Evolutionary conservation across 2,888 invertebrate species (phyloP), one percentile per base, ranked within the genome.

Genomic region (Drosophila dives): DNA sequence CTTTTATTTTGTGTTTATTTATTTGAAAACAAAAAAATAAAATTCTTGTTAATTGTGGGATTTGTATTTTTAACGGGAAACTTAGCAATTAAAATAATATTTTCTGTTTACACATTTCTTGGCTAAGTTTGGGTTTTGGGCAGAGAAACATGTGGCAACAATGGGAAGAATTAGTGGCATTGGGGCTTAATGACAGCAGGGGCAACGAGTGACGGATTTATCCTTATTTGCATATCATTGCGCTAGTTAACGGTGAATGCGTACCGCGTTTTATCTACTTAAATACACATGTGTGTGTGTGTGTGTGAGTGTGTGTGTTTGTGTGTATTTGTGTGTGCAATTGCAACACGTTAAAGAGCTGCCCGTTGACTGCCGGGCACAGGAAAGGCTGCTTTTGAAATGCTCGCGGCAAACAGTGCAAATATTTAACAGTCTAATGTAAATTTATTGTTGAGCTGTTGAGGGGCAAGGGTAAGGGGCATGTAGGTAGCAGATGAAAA

Each of bases 151-250:
- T 23, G 34, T 48, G 59, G 23, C 12, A 48, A 61, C 61, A 64
- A 55, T 54, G 20, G 42, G 17, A 56, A 6, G 34, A 49, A 49
- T 60, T 36, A 61, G 32, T 73, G 72, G 38, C 81, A 81, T 56
- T 73, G 64, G 59, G 75, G 34, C 48, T 60, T 48, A 23, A 20
- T 64, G 59, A 40, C 49, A 32, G n/a, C 54, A 55, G 49, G 2
- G 53, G 34, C 70, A 71, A 54, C 54, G 75, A 70, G 83, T 90
- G 89, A 91, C 86, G 88, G 86, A 86, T 91, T 89, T 89, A 89
- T 86, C 77, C 81, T 72, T 91, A 90, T 91, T 91, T 91, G 90
- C 91, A 91, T 91, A 91, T 91, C 85, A 91, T 91, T 91, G 90
- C 85, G 81, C 86, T 81, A 81, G 85, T 87, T 86, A 89, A 90